Conservation (phyloP, 2,888 invertebrate species). For the Nomada fabriciana region DNA sequence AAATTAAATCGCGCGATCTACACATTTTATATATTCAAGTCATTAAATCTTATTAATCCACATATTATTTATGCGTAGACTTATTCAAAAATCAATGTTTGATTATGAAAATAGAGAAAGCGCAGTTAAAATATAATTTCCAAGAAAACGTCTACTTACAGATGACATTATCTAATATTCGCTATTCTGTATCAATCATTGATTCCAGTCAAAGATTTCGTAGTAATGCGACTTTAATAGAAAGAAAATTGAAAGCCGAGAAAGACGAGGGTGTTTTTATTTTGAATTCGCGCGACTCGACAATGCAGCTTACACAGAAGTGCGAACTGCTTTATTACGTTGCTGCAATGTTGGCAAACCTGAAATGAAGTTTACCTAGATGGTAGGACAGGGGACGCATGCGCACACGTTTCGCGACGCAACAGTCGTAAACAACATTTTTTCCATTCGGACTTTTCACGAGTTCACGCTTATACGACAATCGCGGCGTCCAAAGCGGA, state of each 20-base stretch:
- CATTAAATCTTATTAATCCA: background rate
- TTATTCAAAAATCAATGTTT: background rate
- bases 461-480: conserved; percentile 66
- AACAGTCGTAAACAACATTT: conserved; percentile 79
- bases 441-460: conserved; percentile 67
- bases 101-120: background rate
- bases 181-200: background rate
- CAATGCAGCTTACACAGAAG: background rate
- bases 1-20: conserved; percentile 16
- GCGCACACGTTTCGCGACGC: conserved; percentile 71
- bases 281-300: background rate
- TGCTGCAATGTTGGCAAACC: conserved; percentile 29
- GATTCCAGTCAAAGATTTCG: background rate
- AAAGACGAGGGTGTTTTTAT: too few species aligned
- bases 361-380: conserved; percentile 42
- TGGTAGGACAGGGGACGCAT: conserved; percentile 65
- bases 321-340: background rate
- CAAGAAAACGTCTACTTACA: conserved; percentile 8
- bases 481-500: conserved; percentile 58
- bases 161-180: conserved; percentile 13
- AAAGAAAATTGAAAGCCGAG: too few species aligned
- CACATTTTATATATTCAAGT: background rate
- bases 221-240: too few species aligned
- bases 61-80: too few species aligned
- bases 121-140: background rate